These are phyloP conservation scores for Cataglyphis rosenhaueri DNA, from an alignment of 2,888 invertebrate genomes.

Conservation along the genomic window DNA sequence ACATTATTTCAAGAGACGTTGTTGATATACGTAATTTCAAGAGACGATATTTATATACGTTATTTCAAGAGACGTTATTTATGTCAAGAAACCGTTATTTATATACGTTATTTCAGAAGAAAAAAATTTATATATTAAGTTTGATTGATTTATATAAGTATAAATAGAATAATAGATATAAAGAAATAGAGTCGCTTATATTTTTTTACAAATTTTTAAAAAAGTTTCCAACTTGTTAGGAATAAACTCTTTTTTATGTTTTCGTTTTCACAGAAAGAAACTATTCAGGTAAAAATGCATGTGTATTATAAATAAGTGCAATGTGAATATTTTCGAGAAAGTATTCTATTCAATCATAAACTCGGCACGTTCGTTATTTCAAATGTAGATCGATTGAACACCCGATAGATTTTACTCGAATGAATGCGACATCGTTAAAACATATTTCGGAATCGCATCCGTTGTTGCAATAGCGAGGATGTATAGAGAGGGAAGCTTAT, in stretches of 20 bases:
- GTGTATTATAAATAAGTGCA: neutral
- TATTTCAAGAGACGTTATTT: too few species aligned
- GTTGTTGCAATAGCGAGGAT: slow-evolving; percentile 9
- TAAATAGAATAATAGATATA: neutral
- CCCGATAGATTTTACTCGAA: slow-evolving; percentile 12
- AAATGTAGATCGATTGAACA: slow-evolving; percentile 14
- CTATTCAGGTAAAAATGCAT: neutral
- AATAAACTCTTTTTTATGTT: neutral
- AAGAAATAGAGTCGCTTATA: neutral
- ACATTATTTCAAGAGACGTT: neutral
- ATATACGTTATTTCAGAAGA: too few species aligned
- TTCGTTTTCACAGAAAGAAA: neutral
- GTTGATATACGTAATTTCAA: neutral
- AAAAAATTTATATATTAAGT: neutral
- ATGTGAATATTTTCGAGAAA: slow-evolving; percentile 10
- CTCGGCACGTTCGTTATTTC: slow-evolving; percentile 10
- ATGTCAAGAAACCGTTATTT: neutral
- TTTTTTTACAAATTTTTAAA: neutral
- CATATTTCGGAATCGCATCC: slow-evolving; percentile 13
- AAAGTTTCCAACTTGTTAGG: neutral
- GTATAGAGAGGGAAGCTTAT: neutral
- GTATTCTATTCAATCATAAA: neutral
- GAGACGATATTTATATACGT: too few species aligned
- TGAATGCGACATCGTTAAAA: slow-evolving; percentile 18
- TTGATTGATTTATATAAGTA: neutral